phyloP scores from a whole-genome alignment of 2,797 vertebrate genomes.

The Clarias platycephalus region DNA sequence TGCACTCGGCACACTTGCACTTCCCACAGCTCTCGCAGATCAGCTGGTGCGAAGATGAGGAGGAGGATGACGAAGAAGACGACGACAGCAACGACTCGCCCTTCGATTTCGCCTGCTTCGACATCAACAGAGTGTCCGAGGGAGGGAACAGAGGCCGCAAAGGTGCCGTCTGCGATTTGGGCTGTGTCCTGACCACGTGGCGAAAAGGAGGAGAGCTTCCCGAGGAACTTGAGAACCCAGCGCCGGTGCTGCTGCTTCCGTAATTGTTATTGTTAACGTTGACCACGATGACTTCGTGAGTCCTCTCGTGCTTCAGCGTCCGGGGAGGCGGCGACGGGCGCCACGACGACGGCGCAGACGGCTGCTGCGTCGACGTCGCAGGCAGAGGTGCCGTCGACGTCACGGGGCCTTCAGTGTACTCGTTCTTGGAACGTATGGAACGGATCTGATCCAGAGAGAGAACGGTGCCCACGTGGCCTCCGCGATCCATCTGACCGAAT shows the following conservation, averaged over 20 bases:
- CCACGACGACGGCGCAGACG: constrained; percentile 66
- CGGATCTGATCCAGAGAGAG: constrained; percentile 97
- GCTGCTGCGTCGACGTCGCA: constrained; percentile 68
- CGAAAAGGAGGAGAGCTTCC: constrained; percentile 73
- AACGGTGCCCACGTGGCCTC: constrained; percentile 84
- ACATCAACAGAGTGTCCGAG: constrained; percentile 42
- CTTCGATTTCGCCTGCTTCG: constrained; percentile 49
- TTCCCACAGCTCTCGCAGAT: constrained; percentile 95
- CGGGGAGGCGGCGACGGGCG: constrained; percentile 76
- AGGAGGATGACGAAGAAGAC: constrained; percentile 59
- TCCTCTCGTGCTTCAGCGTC: constrained; percentile 89
- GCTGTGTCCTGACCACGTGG: constrained; percentile 84
- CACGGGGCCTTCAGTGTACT: constrained; percentile 91
- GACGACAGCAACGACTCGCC: constrained; percentile 30
- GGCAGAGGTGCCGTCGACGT: constrained; percentile 59
- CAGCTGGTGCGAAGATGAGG: constrained; percentile 84
- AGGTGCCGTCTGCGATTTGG: constrained; percentile 69
- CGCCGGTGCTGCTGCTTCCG: constrained; percentile 46
- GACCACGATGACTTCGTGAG: constrained; percentile 90
- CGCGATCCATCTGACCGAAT: constrained; percentile 94
- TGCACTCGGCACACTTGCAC: constrained; percentile 93
- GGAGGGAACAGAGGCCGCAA: constrained; percentile 65
- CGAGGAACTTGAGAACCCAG: constrained; percentile 6
- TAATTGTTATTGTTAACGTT: constrained; percentile 91
- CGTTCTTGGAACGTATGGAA: constrained; percentile 91